A percentile compares a stretch with the other conserved stretches of the same genome.
phyloP scores from a whole-genome alignment of 1,140 invertebrate species.

The Caerostris darwini region DNA sequence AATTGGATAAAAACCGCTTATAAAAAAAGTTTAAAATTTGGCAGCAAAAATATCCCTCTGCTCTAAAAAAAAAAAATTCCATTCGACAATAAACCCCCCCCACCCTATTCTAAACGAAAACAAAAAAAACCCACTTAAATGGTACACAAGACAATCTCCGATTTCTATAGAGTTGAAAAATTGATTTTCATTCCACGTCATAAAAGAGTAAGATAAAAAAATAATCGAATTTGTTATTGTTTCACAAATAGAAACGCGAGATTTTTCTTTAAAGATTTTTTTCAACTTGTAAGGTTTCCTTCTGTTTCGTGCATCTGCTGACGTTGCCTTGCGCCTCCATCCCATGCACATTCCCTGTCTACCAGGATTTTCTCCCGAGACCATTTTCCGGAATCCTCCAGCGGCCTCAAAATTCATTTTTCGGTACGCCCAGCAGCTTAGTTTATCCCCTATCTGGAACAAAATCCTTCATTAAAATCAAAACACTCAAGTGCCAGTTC shows the following conservation, averaged over 20 bases:
- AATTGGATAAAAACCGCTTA: too few species aligned
- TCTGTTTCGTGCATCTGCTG: not conserved
- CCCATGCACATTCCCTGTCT: not conserved
- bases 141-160: too few species aligned
- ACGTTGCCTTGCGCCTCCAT: not conserved
- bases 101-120: too few species aligned
- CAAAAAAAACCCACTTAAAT: too few species aligned
- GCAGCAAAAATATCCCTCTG: too few species aligned
- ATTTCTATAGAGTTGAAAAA: too few species aligned
- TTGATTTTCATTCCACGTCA: not conserved
- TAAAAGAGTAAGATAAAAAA: not conserved
- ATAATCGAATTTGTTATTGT: not conserved
- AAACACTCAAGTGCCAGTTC: not conserved
- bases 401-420: not conserved
- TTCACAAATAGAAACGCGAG: not conserved
- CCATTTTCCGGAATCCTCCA: not conserved
- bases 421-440: not conserved
- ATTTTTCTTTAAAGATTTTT: too few species aligned
- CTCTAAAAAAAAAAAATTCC: too few species aligned
- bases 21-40: too few species aligned
- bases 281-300: not conserved
- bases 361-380: not conserved
- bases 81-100: too few species aligned
- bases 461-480: not conserved
- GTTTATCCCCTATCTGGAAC: not conserved